Evolutionary conservation across 2,113 vertebrate species (phyloP).

Genomic region (Sceloporus undulatus): DNA sequence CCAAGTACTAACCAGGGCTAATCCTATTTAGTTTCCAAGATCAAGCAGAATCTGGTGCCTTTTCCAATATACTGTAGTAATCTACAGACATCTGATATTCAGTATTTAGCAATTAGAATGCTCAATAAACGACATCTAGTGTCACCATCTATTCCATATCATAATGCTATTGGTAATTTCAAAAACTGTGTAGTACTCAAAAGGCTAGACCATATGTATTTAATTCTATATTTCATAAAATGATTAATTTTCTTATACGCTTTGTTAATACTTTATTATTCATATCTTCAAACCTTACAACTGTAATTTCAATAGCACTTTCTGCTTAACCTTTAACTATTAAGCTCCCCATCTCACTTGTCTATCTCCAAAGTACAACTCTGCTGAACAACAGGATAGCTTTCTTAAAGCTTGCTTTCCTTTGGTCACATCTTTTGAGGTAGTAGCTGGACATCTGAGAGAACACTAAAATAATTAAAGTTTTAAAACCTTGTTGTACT

Average conservation of each 20-base stretch:
- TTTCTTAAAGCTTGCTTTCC: no score
- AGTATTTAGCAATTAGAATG: neutral
- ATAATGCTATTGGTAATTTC: neutral
- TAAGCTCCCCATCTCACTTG: neutral
- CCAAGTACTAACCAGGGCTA: no score
- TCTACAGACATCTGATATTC: neutral
- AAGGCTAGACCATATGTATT: neutral
- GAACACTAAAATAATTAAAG: no score
- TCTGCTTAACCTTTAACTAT: neutral
- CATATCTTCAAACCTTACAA: neutral
- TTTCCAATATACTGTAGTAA: neutral
- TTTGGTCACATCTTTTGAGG: no score
- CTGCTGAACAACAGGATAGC: no score
- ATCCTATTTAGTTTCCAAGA: no score
- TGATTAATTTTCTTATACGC: neutral
- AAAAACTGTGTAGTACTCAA: neutral
- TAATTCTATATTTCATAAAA: neutral
- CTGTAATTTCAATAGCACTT: neutral
- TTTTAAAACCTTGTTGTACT: neutral
- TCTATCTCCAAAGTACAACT: neutral
- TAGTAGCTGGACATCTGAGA: no score
- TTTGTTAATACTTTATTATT: neutral
- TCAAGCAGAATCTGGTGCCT: no score
- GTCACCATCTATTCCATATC: neutral
- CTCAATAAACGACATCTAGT: neutral